A percentile compares a stretch with the other conserved stretches of the same genome.
Evolutionary conservation across 2,113 vertebrate genomes (phyloP).

Genomic region (Varanus salvator): DNA sequence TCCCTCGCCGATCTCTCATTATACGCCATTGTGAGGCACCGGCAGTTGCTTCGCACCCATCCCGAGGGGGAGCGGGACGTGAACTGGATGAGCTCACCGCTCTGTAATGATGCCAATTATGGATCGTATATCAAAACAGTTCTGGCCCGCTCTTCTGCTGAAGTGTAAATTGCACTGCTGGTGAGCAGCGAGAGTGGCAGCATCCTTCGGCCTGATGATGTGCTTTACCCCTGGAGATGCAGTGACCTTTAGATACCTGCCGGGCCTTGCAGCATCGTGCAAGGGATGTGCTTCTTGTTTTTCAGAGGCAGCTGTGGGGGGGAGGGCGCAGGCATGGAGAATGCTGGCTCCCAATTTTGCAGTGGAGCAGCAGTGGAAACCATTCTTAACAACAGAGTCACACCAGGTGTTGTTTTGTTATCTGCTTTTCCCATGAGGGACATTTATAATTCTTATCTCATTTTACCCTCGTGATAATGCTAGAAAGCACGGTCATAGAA

Average conservation of each 20-base stretch:
- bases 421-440: not conserved
- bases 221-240: conserved; percentile 48
- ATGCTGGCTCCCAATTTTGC: not conserved
- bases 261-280: not conserved
- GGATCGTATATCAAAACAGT: conserved; percentile 77
- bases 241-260: conserved; percentile 42
- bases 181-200: fast-evolving
- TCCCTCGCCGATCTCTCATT: conserved; percentile 50
- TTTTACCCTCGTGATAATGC: not conserved
- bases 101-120: conserved; percentile 76
- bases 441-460: no score
- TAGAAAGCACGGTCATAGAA: no score
- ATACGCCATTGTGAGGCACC: conserved; percentile 44
- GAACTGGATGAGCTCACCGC: conserved; percentile 76
- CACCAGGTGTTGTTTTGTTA: not conserved
- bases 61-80: conserved; percentile 57
- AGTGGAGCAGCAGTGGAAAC: not conserved
- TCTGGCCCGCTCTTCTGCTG: conserved; percentile 51
- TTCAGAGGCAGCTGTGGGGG: not conserved
- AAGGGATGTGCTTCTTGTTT: not conserved
- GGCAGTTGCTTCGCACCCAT: conserved; percentile 53
- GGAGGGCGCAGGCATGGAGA: conserved; percentile 6
- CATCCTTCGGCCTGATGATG: conserved; percentile 38
- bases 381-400: not conserved
- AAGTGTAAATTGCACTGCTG: conserved; percentile 26